Base-by-base conservation (phyloP, 2,888 invertebrate species). In the Caenorhabditis sinica region DNA sequence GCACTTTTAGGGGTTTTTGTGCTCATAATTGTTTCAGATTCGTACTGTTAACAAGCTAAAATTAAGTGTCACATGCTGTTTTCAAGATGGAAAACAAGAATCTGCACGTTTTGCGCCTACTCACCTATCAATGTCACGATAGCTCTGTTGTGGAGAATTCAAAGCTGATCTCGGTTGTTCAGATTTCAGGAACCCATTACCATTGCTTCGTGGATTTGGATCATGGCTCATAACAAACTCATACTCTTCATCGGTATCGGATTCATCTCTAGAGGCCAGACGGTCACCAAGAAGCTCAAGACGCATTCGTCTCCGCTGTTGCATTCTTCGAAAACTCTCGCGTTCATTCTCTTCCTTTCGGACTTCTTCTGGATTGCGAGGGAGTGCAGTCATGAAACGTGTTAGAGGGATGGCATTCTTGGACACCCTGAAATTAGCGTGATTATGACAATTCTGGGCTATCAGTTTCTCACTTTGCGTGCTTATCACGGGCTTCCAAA, bases 401-500 rank as follows among this genome's bases (percentile, higher is more conserved):
- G 90, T 89, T 17, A 94, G 89, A 6, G 93, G 93, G 60, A 94
- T 92, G 0, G 87, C 87, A 63, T 83, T 92, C 91, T 58, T 90
- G 85, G 69, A 91, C 80, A 84, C 87, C 58, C 87, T 87, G 60
- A 45, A 82, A 85, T 51, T 80, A n/a, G n/a, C n/a, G n/a, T n/a
- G n/a, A n/a, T 71, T 9, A 3, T 28, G 69, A 65, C 25, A 25
- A 23, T 83, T 36, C 2, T 25, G 0, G n/a, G 25, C 15, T 28
- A 25, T 33, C 63, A 30, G 4, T 30, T 43, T 43, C 86, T 30
- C 90, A 92, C 77, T 90, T 90, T 43, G 90, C 89, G 81, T 92
- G 90, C 83, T 96, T 95, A 92, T 98, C 98, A 83, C 98, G 95
- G 0, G 98, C 97, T 93, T 96, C 96, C 0, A 96, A 95, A 74